Evolutionary conservation across 2,113 vertebrate species (phyloP), one percentile per base, ranked within the genome.

Genomic region (Esox niger): DNA sequence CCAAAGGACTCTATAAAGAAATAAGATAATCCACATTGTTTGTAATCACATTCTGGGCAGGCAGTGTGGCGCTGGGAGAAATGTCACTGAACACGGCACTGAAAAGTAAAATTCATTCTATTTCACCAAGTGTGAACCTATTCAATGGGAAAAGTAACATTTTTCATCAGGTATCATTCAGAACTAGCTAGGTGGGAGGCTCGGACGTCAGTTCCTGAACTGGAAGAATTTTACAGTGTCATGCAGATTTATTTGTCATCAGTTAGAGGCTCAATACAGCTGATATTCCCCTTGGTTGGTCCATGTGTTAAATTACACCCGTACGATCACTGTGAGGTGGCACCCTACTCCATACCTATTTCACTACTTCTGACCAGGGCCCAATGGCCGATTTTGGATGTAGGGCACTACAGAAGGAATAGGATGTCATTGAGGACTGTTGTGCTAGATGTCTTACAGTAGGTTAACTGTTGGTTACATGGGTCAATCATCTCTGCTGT

Each of bases 191-290:
- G 20, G 11, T 52, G 7, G 47, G 5, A n/a, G 11, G 5, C 35
- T 38, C 35, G 5, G 11, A 6, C 35, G 11, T 5, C 35, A 38
- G 35, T 11, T 11, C 47, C 9, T 62, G 32, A 31, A 10, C 55
- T 52, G 2, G 20, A 52, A 78, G 68, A 65, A 61, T 59, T 38
- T 61, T 1, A 63, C 58, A 29, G 76, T 78, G 43, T 80, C 60
- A 46, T 21, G 73, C 76, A 59, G 43, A 52, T 47, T 46, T 64
- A 62, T 60, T 55, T 74, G 47, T 70, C 66, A 57, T 61, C 38
- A 62, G 32, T 63, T 61, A 55, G 60, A 70, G 60, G 54, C 73
- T 26, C 32, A 70, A 4, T 43, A n/a, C n/a, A n/a, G n/a, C n/a
- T n/a, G n/a, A n/a, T n/a, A 43, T 43, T 43, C 38, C 11, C 38